Conservation (phyloP, 2,888 invertebrate genomes). For the Latheticus oryzae region DNA sequence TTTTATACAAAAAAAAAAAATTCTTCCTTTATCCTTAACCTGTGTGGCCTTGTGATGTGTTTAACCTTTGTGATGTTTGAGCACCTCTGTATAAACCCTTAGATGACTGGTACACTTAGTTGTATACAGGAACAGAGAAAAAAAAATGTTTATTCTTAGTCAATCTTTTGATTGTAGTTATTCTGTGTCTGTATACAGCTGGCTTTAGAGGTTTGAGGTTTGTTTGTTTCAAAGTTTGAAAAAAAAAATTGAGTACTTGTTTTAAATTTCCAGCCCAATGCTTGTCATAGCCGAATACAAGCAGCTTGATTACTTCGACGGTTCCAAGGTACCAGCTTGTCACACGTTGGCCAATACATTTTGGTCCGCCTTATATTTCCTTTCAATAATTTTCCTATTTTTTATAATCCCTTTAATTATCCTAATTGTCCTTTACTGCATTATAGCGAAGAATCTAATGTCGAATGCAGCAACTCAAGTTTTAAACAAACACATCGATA, state of each 20-base stretch:
- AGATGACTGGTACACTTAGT: conserved; percentile 45
- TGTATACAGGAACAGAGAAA: conserved; percentile 20
- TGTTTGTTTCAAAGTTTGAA: conserved; percentile 49
- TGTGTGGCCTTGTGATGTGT: conserved; percentile 45
- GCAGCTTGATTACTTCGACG: conserved; percentile 76
- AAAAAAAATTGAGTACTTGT: conserved; percentile 43
- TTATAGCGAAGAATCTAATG: conserved; percentile 86
- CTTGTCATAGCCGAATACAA: conserved; percentile 81
- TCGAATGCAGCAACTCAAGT: conserved; percentile 75
- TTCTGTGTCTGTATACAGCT: conserved; percentile 23
- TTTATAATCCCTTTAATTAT: conserved; percentile 85
- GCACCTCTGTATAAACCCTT: conserved; percentile 47
- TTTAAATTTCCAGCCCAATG: conserved; percentile 80
- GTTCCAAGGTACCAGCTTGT: conserved; percentile 79
- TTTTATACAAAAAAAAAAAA: conserved; percentile 13
- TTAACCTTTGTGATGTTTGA: conserved; percentile 46
- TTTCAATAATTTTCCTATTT: conserved; percentile 82
- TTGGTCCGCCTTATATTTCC: conserved; percentile 84
- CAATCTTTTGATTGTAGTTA: background rate
- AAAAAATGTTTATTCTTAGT: too few relatives aligned
- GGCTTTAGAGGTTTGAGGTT: conserved; percentile 49
- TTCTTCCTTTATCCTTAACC: conserved; percentile 29
- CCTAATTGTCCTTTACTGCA: conserved; percentile 82
- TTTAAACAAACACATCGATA: conserved; percentile 78
- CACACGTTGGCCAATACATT: conserved; percentile 80